These are phyloP conservation scores for Ceratina japonica DNA, from an alignment of 1,140 invertebrate species.

Conservation along the genomic window DNA sequence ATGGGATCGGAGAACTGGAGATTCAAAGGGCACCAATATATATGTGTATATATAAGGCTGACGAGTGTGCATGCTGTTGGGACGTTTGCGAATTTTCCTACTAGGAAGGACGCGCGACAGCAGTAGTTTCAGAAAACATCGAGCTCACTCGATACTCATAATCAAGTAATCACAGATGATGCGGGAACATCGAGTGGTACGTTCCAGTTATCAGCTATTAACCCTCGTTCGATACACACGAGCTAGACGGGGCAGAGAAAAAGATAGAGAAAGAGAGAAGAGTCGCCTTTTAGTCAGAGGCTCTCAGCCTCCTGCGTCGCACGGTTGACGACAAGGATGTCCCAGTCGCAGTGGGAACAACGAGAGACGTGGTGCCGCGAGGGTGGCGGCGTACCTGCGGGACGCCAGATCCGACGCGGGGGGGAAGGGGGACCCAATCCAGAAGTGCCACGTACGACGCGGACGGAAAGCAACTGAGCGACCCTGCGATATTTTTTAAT, in stretches of 20 bases:
- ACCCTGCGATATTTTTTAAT: constrained; percentile 74
- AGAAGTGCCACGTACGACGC: constrained; percentile 12
- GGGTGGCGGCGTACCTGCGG: not conserved
- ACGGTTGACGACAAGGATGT: not conserved
- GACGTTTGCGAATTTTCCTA: constrained; percentile 5
- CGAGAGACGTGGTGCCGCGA: not conserved
- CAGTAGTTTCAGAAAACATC: constrained; percentile 48
- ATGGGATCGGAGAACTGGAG: not conserved
- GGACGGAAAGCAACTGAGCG: constrained; percentile 55
- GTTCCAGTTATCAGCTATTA: constrained; percentile 66
- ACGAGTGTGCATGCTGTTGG: constrained; percentile 10
- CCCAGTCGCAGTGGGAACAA: not conserved
- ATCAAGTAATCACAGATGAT: constrained; percentile 72
- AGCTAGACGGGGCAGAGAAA: not conserved
- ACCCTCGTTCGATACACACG: constrained; percentile 50
- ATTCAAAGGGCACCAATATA: constrained; percentile 56
- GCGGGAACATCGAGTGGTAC: constrained; percentile 64
- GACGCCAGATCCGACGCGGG: not conserved
- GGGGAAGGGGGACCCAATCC: constrained; percentile 2
- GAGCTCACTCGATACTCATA: constrained; percentile 67
- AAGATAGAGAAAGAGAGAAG: not conserved
- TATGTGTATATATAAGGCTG: constrained; percentile 15
- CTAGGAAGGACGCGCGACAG: not conserved
- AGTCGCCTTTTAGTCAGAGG: constrained; percentile 56
- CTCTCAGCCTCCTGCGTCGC: constrained; percentile 32